Conservation (phyloP, 2,797 vertebrate genomes). For the Melanotaenia nigrans region DNA sequence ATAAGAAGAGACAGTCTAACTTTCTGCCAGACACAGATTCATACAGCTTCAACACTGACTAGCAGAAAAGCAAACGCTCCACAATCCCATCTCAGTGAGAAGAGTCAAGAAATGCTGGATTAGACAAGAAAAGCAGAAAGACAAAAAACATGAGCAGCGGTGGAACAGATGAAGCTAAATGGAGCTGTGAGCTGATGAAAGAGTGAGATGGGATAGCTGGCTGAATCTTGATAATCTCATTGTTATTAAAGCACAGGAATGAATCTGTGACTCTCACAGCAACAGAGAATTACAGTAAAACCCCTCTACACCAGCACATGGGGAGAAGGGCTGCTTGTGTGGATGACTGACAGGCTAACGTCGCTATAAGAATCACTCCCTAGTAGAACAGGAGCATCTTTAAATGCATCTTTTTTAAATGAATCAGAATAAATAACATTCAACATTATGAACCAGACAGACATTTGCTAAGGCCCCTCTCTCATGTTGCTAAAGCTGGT, state of each 20-base stretch:
- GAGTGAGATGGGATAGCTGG: slow-evolving; percentile 44
- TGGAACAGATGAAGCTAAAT: slow-evolving; percentile 29
- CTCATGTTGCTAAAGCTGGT: neutral
- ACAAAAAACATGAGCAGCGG: slow-evolving; percentile 7
- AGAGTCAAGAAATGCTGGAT: slow-evolving; percentile 15
- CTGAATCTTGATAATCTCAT: slow-evolving; percentile 72
- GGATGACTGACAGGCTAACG: slow-evolving; percentile 6
- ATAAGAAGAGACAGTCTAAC: slow-evolving; percentile 65
- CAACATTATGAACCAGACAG: neutral
- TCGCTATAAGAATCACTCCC: slow-evolving; percentile 5
- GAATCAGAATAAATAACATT: neutral
- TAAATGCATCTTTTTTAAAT: slow-evolving; percentile 15
- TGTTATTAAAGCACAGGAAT: slow-evolving; percentile 66
- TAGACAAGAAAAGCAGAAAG: slow-evolving; percentile 3
- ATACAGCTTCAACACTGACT: slow-evolving; percentile 31
- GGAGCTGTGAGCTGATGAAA: slow-evolving; percentile 38
- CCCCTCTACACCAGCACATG: slow-evolving; percentile 41
- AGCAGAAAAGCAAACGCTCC: slow-evolving; percentile 25
- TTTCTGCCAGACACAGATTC: slow-evolving; percentile 64
- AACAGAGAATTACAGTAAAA: slow-evolving; percentile 68
- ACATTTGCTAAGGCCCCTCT: neutral
- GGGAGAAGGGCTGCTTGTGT: slow-evolving; percentile 25
- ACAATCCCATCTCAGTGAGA: slow-evolving; percentile 34
- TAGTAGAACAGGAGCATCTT: slow-evolving; percentile 16
- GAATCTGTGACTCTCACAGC: slow-evolving; percentile 55